phyloP scores from a whole-genome alignment of 2,797 vertebrate genomes.

The Pangasius larnaudii region DNA sequence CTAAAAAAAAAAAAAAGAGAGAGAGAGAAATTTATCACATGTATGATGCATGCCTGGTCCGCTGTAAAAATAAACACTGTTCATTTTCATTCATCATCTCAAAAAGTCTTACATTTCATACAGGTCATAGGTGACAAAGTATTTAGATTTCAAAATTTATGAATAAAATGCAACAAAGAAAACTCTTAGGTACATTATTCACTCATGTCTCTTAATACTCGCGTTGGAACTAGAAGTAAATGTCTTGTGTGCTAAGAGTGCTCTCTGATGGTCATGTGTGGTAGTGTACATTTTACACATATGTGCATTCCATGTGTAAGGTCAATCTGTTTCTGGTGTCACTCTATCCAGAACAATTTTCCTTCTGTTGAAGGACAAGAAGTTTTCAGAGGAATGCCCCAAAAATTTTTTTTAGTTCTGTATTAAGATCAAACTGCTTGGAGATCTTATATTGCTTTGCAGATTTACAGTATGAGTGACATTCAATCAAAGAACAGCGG shows the following conservation, averaged over 20 bases:
- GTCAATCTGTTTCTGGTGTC: slow-evolving; percentile 35
- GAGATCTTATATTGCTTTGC: neutral
- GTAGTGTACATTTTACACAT: slow-evolving; percentile 41
- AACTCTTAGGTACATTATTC: slow-evolving; percentile 25
- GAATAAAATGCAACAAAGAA: slow-evolving; percentile 41
- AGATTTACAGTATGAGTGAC: neutral
- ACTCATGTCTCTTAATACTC: neutral
- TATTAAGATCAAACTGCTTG: slow-evolving; percentile 10
- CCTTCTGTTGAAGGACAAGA: slow-evolving; percentile 9
- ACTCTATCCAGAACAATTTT: slow-evolving; percentile 39
- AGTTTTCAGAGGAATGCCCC: neutral
- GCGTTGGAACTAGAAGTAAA: neutral
- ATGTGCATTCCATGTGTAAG: neutral
- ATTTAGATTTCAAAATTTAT: slow-evolving; percentile 11
- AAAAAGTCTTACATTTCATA: neutral
- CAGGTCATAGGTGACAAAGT: slow-evolving; percentile 7
- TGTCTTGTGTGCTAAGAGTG: slow-evolving; percentile 75
- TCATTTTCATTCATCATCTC: slow-evolving; percentile 16
- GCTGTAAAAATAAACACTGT: slow-evolving; percentile 23
- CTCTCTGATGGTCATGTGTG: slow-evolving; percentile 72
- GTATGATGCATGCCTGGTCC: slow-evolving; percentile 6
- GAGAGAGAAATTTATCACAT: slow-evolving; percentile 31
- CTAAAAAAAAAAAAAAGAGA: slow-evolving; percentile 1
- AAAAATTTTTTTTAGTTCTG: neutral
- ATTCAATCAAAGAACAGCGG: neutral